Percentiles rank a stretch among this genome's conserved stretches.
Evolutionary conservation across 2,888 invertebrate species (phyloP).

Genomic region (Tetanocera ferruginea): DNA sequence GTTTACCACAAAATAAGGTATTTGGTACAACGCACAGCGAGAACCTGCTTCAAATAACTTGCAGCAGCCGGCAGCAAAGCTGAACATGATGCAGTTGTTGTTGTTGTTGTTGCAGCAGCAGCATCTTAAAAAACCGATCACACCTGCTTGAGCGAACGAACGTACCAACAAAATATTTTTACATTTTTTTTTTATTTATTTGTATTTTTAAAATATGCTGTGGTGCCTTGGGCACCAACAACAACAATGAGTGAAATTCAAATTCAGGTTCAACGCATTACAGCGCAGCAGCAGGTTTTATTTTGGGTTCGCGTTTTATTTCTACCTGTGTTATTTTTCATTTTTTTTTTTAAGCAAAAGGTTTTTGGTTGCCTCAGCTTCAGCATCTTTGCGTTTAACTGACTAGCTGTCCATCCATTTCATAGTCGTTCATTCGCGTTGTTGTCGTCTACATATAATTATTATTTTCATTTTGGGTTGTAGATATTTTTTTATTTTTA

Average conservation of each 20-base stretch:
- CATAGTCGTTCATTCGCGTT: background rate
- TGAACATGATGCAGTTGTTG: background rate
- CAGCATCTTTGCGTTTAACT: background rate
- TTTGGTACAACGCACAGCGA: conserved; percentile 1
- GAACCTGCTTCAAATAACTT: conserved; percentile 19
- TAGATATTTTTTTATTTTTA: conserved; percentile 10
- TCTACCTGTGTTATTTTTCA: background rate
- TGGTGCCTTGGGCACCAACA: background rate
- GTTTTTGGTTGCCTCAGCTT: conserved; percentile 18
- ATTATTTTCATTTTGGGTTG: conserved; percentile 23
- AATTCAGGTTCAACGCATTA: conserved; percentile 39
- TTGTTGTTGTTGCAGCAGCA: conserved; percentile 13
- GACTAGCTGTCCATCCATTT: conserved; percentile 11
- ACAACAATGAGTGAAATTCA: conserved; percentile 36
- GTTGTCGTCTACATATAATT: conserved; percentile 14
- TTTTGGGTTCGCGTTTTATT: conserved; percentile 17
- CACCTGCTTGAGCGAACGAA: conserved; percentile 44
- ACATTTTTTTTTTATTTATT: background rate
- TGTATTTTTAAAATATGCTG: background rate
- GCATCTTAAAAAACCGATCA: conserved; percentile 32
- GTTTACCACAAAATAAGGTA: background rate
- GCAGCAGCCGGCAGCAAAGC: conserved; percentile 19
- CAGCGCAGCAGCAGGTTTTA: conserved; percentile 28
- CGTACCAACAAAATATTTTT: conserved; percentile 1
- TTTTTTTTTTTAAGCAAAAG: conserved; percentile 5